Conservation (phyloP, 2,113 vertebrate genomes). For the Zapornia atra region DNA sequence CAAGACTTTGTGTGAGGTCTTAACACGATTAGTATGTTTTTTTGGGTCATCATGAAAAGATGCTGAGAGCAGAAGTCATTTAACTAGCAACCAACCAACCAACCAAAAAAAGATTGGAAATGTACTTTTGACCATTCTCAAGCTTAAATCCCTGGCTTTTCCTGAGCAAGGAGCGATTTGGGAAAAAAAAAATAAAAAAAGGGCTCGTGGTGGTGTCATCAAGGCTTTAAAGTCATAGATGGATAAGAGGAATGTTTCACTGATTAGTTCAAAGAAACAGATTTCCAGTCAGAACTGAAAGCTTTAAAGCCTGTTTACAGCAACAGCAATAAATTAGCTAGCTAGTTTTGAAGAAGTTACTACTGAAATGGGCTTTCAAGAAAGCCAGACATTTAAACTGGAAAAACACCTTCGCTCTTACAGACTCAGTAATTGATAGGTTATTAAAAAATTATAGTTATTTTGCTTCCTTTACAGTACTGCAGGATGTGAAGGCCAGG, state of each 20-base stretch:
- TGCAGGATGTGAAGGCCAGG: not conserved
- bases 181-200: not conserved
- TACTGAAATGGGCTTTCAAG: not conserved
- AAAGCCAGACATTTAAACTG: not conserved
- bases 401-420: not conserved
- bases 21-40: not conserved
- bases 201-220: not conserved
- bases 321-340: not conserved
- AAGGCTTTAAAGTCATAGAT: not conserved
- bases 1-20: slow-evolving; percentile 30
- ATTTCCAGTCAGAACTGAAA: not conserved
- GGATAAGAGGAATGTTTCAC: not conserved
- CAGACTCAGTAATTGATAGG: not conserved
- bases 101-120: not conserved
- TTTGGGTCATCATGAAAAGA: not conserved
- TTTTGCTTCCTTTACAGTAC: not conserved
- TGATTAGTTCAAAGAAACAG: not conserved
- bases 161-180: not conserved
- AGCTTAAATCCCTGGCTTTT: not conserved
- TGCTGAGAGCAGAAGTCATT: not conserved
- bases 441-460: not conserved
- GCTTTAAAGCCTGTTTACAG: not conserved
- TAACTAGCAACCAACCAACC: not conserved
- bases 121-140: not conserved
- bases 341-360: not conserved